Conservation (phyloP, 2,888 invertebrate genomes). For the Rotaria magnacalcarata region DNA sequence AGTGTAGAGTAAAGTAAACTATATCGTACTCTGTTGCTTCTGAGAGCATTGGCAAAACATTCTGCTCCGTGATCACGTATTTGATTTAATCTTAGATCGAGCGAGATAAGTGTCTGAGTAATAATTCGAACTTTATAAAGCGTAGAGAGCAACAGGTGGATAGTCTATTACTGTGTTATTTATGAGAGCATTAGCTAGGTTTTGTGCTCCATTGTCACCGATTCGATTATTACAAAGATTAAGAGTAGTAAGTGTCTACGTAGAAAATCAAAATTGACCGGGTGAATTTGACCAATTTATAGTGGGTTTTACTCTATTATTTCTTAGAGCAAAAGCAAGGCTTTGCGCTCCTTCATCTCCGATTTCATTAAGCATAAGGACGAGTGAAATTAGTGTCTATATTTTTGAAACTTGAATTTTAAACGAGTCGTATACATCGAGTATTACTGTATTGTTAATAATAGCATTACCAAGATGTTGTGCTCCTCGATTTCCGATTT, state of each 20-base stretch:
- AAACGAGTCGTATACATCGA: too few species aligned
- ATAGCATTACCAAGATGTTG: not conserved
- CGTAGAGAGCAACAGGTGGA: too few species aligned
- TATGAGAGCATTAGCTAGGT: not conserved
- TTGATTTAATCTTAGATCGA: not conserved
- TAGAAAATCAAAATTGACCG: not conserved
- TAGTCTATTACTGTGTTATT: not conserved
- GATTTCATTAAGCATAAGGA: not conserved
- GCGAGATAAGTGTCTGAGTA: not conserved
- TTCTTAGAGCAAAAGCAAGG: not conserved
- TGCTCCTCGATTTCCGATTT: not conserved
- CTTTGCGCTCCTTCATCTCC: not conserved
- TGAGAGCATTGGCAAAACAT: not conserved
- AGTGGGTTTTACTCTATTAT: not conserved
- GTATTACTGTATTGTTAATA: not conserved
- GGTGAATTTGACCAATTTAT: not conserved
- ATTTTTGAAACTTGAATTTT: too few species aligned
- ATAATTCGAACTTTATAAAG: too few species aligned
- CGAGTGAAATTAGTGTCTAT: not conserved
- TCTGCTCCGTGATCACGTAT: not conserved
- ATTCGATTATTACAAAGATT: not conserved
- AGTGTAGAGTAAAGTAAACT: not conserved
- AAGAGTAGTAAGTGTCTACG: not conserved
- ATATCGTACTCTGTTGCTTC: not conserved
- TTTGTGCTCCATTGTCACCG: not conserved